Conservation (phyloP, 2,113 vertebrate species). For the Dermatemys mawii region DNA sequence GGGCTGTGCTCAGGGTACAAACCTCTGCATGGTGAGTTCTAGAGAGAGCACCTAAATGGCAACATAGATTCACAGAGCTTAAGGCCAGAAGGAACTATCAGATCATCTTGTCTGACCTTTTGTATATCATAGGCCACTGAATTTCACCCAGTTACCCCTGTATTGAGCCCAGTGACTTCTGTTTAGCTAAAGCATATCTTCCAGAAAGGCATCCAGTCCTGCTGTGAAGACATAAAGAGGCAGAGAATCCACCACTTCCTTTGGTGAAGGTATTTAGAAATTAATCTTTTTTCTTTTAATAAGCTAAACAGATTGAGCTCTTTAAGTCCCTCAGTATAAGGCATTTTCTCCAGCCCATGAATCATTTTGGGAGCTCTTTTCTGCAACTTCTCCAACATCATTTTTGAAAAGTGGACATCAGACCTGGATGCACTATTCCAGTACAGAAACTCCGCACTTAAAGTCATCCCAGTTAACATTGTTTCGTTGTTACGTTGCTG, state of each 20-base stretch:
- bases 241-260: neutral
- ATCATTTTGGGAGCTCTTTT: neutral
- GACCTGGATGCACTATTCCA: neutral
- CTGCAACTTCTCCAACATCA: neutral
- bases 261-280: neutral
- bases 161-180: neutral
- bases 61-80: neutral
- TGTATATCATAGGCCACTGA: neutral
- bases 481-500: too few species aligned
- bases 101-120: neutral
- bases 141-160: neutral
- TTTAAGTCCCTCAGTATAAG: constrained; percentile 14
- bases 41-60: rapidly evolving
- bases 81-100: neutral
- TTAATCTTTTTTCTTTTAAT: constrained; percentile 25
- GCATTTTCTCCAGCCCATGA: neutral
- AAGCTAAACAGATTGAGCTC: neutral
- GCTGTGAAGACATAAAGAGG: neutral
- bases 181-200: neutral
- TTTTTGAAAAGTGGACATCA: rapidly evolving
- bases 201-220: neutral
- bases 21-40: rapidly evolving
- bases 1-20: rapidly evolving
- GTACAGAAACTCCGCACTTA: too few species aligned
- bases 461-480: too few species aligned